phyloP scores from a whole-genome alignment of 2,888 invertebrate genomes.

The Lysandra coridon region DNA sequence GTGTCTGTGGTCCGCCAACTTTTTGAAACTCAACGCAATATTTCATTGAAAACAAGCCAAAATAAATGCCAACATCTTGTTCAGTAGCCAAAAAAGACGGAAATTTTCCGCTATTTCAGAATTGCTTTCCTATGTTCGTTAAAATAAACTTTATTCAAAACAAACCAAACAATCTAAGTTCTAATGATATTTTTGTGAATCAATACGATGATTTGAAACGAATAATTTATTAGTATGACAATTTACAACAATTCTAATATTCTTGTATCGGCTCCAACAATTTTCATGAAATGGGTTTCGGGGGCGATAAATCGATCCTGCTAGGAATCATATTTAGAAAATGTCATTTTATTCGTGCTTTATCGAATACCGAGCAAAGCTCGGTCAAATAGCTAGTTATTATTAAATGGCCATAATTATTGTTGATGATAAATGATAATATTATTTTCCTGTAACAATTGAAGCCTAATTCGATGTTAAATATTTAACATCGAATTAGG shows the following conservation, averaged over 20 bases:
- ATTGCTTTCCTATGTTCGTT: too few species aligned
- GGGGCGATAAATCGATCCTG: too few species aligned
- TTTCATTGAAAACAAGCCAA: slow-evolving; percentile 35
- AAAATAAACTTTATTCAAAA: background rate
- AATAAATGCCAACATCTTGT: slow-evolving; percentile 20
- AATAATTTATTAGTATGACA: background rate
- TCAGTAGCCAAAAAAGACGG: background rate
- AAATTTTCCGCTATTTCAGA: background rate
- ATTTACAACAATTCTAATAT: background rate
- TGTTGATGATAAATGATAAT: background rate
- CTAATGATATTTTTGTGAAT: background rate
- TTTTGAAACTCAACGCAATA: slow-evolving; percentile 30
- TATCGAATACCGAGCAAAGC: too few species aligned
- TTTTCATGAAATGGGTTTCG: too few species aligned
- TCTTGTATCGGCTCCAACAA: too few species aligned
- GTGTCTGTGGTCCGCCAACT: background rate
- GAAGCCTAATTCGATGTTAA: too few species aligned
- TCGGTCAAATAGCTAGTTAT: too few species aligned
- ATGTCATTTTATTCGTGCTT: too few species aligned
- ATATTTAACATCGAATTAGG: background rate
- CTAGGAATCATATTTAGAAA: too few species aligned
- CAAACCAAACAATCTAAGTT: background rate
- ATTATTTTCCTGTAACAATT: background rate
- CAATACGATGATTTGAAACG: background rate
- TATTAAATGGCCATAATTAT: background rate